Evolutionary conservation across 2,113 vertebrate species (phyloP).

Genomic region (Percina caprodes): DNA sequence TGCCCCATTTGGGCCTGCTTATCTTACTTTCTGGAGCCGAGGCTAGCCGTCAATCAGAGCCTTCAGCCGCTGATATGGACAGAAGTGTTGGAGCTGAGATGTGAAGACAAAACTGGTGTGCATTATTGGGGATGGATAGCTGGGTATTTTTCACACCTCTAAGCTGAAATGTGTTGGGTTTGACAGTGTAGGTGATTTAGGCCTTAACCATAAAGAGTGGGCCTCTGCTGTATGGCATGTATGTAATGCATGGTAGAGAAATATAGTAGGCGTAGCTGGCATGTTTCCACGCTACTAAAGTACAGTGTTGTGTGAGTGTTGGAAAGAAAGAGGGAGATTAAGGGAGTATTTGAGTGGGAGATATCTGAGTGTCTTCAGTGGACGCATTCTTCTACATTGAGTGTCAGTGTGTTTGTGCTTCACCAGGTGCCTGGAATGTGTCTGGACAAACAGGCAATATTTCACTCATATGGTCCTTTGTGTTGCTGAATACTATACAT

Average conservation of each 20-base stretch:
- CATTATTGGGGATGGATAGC: background rate
- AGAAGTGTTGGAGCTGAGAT: slow-evolving; percentile 42
- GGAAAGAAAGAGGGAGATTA: slow-evolving; percentile 8
- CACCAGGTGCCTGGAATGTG: slow-evolving; percentile 65
- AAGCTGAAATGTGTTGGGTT: slow-evolving; percentile 29
- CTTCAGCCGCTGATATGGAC: slow-evolving; percentile 17
- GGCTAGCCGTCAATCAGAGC: slow-evolving; percentile 58
- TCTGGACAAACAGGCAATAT: slow-evolving; percentile 66
- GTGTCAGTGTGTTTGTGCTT: slow-evolving; percentile 46
- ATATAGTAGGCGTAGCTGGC: slow-evolving; percentile 33
- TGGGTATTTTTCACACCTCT: slow-evolving; percentile 23
- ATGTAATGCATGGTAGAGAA: slow-evolving; percentile 25
- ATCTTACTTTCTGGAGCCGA: slow-evolving; percentile 64
- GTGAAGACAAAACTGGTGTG: slow-evolving; percentile 27
- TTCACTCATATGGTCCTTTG: slow-evolving; percentile 66
- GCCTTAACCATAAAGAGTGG: slow-evolving; percentile 12
- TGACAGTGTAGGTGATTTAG: slow-evolving; percentile 44
- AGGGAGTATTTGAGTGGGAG: slow-evolving; percentile 33
- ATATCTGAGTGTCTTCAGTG: slow-evolving; percentile 37
- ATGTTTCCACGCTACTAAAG: slow-evolving; percentile 41
- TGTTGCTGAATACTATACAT: slow-evolving; percentile 52
- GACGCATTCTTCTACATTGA: slow-evolving; percentile 50
- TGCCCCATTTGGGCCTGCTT: slow-evolving; percentile 74
- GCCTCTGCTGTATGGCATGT: slow-evolving; percentile 17
- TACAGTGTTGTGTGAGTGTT: slow-evolving; percentile 7